Evolutionary conservation across 2,113 vertebrate genomes (phyloP), one percentile per base, ranked within the genome.

Genomic region (Dromas ardeola): DNA sequence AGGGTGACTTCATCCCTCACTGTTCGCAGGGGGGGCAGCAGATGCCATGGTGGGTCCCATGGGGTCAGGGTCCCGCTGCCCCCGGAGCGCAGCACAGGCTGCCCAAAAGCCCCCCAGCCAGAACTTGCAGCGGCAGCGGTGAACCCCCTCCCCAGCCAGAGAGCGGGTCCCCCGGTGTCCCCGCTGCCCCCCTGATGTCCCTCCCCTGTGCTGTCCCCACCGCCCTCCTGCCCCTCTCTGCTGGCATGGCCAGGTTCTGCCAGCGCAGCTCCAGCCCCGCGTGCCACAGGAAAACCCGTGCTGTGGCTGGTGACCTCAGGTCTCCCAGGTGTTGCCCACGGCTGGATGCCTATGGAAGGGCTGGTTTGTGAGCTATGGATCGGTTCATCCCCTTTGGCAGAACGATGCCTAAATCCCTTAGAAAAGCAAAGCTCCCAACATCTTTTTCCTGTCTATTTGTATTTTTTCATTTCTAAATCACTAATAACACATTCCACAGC

Each of bases 51-150:
- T 1, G 7, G 13, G 25, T 59, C 32, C 67, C 12, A 4, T 4
- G 9, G 62, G 25, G 11, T 23, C 58, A 26, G 67, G 47, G 45
- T 36, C 25, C 45, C 11, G 6, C 10, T 72, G 23, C n/a, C 77
- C 20, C 6, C 2, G 50, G 25, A 72, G 56, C 29, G 0, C 9
- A 5, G 53, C 4, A 2, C n/a, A 11, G 53, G 66, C n/a, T 29
- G 45, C 43, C 55, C 15, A 2, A 8, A 16, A 43, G 25, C 58
- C 5, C 2, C 40, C 20, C 15, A 7, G 42, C 36, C 2, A 2
- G 40, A 26, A 15, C 40, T 32, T 20, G 58, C 13, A 36, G 38
- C 7, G 2, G 49, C 40, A 47, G 32, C 59, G 34, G 23, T 7
- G 19, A n/a, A 49, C 14, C 12, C 29, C 36, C 71, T 49, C 66